A percentile compares a stretch with the other conserved stretches of the same genome.
Evolutionary conservation across 1,140 invertebrate genomes (phyloP).

Genomic region (Papilio xuthus): DNA sequence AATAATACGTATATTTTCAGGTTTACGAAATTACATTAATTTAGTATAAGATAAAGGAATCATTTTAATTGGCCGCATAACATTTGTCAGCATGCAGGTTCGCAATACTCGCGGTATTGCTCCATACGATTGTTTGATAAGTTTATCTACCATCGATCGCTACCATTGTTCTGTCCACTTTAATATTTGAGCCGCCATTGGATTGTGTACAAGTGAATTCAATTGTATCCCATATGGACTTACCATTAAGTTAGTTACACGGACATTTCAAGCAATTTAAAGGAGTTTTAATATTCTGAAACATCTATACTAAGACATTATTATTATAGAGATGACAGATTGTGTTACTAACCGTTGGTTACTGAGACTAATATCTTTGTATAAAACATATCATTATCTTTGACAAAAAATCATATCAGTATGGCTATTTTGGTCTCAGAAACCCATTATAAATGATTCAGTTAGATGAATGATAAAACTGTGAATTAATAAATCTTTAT

Average conservation of each 20-base stretch:
- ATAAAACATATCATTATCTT: no score
- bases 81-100: constrained; percentile 3
- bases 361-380: no score
- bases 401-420: no score
- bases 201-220: constrained; percentile 22
- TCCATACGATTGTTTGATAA: constrained; percentile 28
- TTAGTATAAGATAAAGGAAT: not conserved
- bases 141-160: constrained; percentile 29
- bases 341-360: no score
- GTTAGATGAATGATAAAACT: no score
- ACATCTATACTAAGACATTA: no score
- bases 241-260: not conserved
- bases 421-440: no score
- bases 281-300: not conserved
- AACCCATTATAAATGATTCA: no score
- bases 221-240: constrained; percentile 7
- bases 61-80: constrained; percentile 4
- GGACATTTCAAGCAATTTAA: constrained; percentile 11
- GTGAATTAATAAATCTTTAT: no score
- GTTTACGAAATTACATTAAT: not conserved
- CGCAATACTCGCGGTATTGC: constrained; percentile 6
- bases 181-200: constrained; percentile 28
- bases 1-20: not conserved
- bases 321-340: no score
- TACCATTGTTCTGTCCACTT: constrained; percentile 26